Conservation (phyloP, 35 echinoderm and acorn worm genomes). For the Heliocidaris tuberculata region DNA sequence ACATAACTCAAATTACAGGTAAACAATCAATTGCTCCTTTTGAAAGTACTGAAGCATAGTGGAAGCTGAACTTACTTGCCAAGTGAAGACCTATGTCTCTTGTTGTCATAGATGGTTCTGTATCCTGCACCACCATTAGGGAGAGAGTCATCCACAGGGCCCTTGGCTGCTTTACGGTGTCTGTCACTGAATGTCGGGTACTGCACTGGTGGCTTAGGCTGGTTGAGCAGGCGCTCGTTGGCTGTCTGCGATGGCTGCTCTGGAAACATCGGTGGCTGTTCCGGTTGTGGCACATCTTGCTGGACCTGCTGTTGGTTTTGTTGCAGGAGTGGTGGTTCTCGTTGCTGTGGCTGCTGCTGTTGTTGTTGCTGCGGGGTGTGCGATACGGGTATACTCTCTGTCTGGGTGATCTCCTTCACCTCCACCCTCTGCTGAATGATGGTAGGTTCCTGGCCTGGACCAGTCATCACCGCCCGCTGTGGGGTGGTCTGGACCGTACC, state of each 20-base stretch:
- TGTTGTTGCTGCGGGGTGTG: conserved; percentile 24
- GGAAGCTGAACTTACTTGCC: conserved; percentile 70
- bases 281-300: conserved; percentile 35
- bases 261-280: conserved; percentile 8
- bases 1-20: too few species aligned
- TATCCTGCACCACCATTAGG: conserved; percentile 70
- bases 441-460: conserved; percentile 34
- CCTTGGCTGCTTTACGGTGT: conserved; percentile 65
- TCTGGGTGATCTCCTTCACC: conserved; percentile 17
- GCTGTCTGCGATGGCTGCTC: conserved; percentile 44
- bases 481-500: conserved; percentile 45
- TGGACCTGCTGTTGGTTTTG: conserved; percentile 11
- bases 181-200: conserved; percentile 98
- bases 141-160: conserved; percentile 52
- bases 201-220: conserved; percentile 54
- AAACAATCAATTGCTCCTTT: too few species aligned
- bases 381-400: conserved; percentile 20
- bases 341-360: conserved; percentile 31
- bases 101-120: conserved; percentile 90
- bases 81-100: conserved; percentile 63
- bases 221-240: conserved; percentile 60
- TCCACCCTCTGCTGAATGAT: conserved; percentile 53
- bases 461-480: neutral
- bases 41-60: neutral
- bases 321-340: conserved; percentile 23